A percentile compares a stretch with the other conserved stretches of the same genome.
Conservation (phyloP, 2,888 invertebrate species). For the Coelinius sp. region DNA sequence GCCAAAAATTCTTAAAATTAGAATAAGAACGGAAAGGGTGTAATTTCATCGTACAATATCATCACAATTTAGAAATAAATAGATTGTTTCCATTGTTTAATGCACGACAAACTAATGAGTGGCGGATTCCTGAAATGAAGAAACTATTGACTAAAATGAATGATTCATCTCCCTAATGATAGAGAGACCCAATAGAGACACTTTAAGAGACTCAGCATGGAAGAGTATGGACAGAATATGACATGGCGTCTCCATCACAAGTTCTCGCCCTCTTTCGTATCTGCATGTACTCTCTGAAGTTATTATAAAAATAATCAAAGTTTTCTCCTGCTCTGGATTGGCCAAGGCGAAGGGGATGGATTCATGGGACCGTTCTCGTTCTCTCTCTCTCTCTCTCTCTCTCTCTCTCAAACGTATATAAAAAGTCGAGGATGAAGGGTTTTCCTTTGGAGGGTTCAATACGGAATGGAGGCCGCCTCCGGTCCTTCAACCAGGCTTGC, state of each 20-base stretch:
- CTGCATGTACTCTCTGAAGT: conserved; percentile 52
- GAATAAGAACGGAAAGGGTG: too few relatives aligned
- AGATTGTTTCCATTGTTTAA: too few relatives aligned
- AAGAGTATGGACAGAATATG: conserved; percentile 12
- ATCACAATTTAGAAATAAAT: too few relatives aligned
- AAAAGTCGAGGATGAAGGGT: conserved; percentile 38
- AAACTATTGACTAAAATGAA: too few relatives aligned
- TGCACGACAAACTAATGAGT: too few relatives aligned
- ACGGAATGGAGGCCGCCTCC: conserved; percentile 46
- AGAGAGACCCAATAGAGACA: conserved; percentile 22
- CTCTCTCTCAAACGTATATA: neutral
- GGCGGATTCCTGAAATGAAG: too few relatives aligned
- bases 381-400: too few relatives aligned
- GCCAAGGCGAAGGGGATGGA: conserved; percentile 37
- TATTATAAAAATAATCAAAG: conserved; percentile 71
- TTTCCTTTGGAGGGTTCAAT: conserved; percentile 44
- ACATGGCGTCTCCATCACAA: conserved; percentile 33
- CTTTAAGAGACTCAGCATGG: neutral
- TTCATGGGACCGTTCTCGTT: conserved; percentile 1
- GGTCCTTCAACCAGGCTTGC: conserved; percentile 51
- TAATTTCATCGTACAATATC: too few relatives aligned
- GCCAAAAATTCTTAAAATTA: too few relatives aligned
- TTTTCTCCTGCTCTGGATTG: conserved; percentile 54
- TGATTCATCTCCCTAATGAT: too few relatives aligned
- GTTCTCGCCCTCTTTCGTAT: conserved; percentile 15